These are phyloP conservation scores for Colius striatus DNA, from an alignment of 2,113 vertebrate species.

Conservation along the genomic window DNA sequence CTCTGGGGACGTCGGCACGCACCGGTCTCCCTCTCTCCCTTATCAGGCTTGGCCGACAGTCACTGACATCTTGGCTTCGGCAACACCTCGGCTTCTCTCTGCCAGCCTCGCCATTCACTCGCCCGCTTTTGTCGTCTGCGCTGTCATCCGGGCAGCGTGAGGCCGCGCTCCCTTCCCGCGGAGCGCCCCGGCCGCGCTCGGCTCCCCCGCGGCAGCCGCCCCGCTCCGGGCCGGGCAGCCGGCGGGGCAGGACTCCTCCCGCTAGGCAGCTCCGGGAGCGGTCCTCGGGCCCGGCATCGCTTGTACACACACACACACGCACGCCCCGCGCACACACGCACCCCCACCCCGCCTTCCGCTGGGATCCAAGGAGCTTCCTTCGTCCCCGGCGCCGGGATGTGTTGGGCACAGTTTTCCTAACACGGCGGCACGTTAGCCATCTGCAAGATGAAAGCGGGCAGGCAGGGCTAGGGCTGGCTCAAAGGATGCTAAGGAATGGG, in stretches of 20 bases:
- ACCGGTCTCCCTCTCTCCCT: background rate
- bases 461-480: slow-evolving; percentile 20
- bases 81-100: background rate
- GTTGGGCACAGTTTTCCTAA: slow-evolving; percentile 33
- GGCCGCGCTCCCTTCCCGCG: background rate
- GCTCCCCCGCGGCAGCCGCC: background rate
- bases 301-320: background rate
- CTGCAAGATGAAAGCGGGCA: slow-evolving; percentile 52
- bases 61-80: slow-evolving; percentile 26
- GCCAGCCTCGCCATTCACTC: slow-evolving; percentile 47
- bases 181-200: background rate
- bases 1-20: background rate
- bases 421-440: slow-evolving; percentile 22
- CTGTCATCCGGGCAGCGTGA: slow-evolving; percentile 3
- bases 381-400: slow-evolving; percentile 1
- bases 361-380: background rate
- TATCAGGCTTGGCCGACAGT: background rate
- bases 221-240: too few species aligned
- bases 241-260: background rate
- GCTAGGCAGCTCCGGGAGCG: background rate
- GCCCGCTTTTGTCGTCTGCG: background rate
- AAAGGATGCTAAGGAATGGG: background rate
- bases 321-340: background rate
- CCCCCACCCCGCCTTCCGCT: background rate
- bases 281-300: slow-evolving; percentile 28